These are phyloP conservation scores for Australoheros scitulus DNA, from an alignment of 2,113 vertebrate species.

Conservation along the genomic window DNA sequence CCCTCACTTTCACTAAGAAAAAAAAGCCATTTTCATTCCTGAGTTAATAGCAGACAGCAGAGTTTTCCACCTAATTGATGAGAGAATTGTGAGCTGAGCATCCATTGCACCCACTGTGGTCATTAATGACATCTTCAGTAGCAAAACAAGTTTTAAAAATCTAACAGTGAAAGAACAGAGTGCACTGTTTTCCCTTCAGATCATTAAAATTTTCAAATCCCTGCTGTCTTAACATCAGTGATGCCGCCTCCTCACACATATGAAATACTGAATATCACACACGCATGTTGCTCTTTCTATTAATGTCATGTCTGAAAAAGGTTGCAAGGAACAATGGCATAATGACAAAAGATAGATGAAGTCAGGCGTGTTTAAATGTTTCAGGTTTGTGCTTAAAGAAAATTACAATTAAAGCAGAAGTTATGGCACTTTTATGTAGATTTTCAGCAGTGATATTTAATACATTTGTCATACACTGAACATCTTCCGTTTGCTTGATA, in stretches of 20 bases:
- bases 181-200: slow-evolving; percentile 2
- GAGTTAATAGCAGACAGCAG: background rate
- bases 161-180: background rate
- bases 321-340: background rate
- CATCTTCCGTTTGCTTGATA: background rate
- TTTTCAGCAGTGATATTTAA: background rate
- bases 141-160: slow-evolving; percentile 7
- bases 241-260: background rate
- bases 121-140: slow-evolving; percentile 5
- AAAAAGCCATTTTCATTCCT: background rate
- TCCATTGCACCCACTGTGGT: slow-evolving; percentile 1
- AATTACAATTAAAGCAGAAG: background rate
- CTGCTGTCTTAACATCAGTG: slow-evolving; percentile 9
- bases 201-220: slow-evolving; percentile 8
- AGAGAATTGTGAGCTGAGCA: background rate
- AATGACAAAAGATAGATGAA: background rate
- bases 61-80: background rate
- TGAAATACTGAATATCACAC: slow-evolving; percentile 5
- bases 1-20: background rate
- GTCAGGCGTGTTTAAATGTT: background rate
- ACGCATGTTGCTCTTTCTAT: background rate
- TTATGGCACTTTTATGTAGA: background rate
- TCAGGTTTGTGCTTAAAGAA: background rate
- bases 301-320: slow-evolving; percentile 5
- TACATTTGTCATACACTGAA: background rate